Evolutionary conservation across 1,140 invertebrate genomes (phyloP).

Genomic region (Triops cancriformis): DNA sequence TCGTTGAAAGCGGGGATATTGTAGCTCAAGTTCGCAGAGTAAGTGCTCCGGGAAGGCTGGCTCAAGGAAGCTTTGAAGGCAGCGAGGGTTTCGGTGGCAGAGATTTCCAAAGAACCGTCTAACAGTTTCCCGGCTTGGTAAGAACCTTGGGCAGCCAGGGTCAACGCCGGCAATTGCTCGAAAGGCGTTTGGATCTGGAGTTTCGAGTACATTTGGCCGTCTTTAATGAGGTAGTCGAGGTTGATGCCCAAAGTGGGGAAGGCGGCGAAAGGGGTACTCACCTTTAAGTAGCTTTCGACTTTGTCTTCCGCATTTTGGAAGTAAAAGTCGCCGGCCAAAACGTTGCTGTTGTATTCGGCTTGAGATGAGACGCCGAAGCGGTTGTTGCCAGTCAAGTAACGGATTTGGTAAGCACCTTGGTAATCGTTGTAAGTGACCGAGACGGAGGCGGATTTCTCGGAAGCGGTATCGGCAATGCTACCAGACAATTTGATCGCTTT

Average conservation of each 20-base stretch:
- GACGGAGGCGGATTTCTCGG: not conserved
- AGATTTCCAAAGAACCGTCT: constrained; percentile 25
- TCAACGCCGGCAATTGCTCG: constrained; percentile 26
- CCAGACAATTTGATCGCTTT: not conserved
- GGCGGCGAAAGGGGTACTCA: constrained; percentile 26
- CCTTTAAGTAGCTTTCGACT: constrained; percentile 7
- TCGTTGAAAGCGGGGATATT: not conserved
- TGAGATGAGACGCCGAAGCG: not conserved
- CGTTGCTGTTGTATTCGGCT: constrained; percentile 16
- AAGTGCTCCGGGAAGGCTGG: not conserved
- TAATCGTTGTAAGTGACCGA: constrained; percentile 19
- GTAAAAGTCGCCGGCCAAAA: not conserved
- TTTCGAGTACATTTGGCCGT: not conserved
- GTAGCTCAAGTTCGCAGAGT: not conserved
- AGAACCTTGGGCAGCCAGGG: constrained; percentile 30
- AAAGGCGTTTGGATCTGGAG: constrained; percentile 35
- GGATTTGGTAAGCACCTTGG: not conserved
- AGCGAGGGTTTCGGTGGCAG: not conserved
- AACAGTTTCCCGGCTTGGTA: constrained; percentile 30
- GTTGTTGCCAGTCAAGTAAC: constrained; percentile 11
- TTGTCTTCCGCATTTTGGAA: constrained; percentile 5
- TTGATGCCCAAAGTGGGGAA: not conserved
- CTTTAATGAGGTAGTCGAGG: not conserved
- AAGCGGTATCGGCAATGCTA: constrained; percentile 4
- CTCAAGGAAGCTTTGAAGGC: not conserved